Conservation (phyloP, 1,140 invertebrate genomes). For the Colletes gigas region DNA sequence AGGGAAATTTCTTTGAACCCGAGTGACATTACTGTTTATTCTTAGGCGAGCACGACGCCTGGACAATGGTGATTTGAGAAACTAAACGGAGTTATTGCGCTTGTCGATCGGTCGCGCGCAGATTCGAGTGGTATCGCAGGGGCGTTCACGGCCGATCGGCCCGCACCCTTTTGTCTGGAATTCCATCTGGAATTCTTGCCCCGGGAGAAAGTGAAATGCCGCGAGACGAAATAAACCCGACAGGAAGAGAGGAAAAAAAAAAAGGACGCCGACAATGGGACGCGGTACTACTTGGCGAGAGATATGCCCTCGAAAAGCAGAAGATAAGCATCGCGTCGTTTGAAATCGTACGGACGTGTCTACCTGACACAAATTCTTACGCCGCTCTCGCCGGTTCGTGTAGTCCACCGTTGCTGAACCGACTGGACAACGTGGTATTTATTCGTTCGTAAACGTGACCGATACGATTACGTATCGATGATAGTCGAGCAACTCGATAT, state of each 20-base stretch:
- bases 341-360: slow-evolving; percentile 1
- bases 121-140: slow-evolving; percentile 37
- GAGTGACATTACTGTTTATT: too few relatives aligned
- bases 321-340: slow-evolving; percentile 42
- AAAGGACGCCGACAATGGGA: slow-evolving; percentile 49
- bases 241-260: not conserved
- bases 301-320: slow-evolving; percentile 40
- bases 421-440: not conserved
- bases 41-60: not conserved
- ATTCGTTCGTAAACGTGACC: not conserved
- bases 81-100: not conserved
- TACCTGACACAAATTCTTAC: slow-evolving; percentile 1
- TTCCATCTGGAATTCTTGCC: slow-evolving; percentile 56
- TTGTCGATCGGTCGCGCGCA: slow-evolving; percentile 6
- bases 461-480: too few relatives aligned
- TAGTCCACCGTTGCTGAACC: not conserved
- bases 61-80: slow-evolving; percentile 3
- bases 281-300: slow-evolving; percentile 31
- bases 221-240: slow-evolving; percentile 55
- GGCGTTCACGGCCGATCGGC: slow-evolving; percentile 50
- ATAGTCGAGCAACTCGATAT: too few relatives aligned
- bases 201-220: slow-evolving; percentile 63
- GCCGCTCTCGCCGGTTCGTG: not conserved
- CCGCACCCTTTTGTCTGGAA: slow-evolving; percentile 61
- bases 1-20: too few relatives aligned